Evolutionary conservation across 1,140 invertebrate species (phyloP).

Genomic region (Drosophila murphyi): DNA sequence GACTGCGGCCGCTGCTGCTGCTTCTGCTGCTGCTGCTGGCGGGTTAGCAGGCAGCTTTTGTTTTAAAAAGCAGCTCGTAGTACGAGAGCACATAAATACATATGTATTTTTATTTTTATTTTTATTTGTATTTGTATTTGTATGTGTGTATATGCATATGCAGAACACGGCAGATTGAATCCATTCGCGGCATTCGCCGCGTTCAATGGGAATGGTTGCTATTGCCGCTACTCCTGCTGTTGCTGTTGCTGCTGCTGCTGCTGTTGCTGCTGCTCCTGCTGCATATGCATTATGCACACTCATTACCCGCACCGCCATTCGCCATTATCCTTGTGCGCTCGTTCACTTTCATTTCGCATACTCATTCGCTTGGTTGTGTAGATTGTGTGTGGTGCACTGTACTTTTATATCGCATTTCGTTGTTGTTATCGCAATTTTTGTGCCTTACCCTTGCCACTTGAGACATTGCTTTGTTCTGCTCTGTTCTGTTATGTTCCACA

Average conservation of each 20-base stretch:
- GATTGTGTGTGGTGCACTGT: constrained; percentile 40
- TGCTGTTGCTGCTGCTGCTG: constrained; percentile 27
- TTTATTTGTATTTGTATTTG: constrained; percentile 22
- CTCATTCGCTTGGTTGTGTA: constrained; percentile 48
- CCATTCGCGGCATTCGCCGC: constrained; percentile 53
- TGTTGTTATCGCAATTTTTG: constrained; percentile 59
- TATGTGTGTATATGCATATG: constrained; percentile 22
- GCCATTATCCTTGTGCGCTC: constrained; percentile 80
- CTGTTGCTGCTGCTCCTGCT: constrained; percentile 40
- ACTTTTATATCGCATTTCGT: constrained; percentile 46
- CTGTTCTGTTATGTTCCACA: constrained; percentile 11
- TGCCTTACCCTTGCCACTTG: constrained; percentile 81
- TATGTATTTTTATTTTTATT: constrained; percentile 29
- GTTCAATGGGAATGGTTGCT: constrained; percentile 62
- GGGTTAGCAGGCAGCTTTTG: constrained; percentile 70
- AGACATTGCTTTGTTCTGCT: constrained; percentile 79
- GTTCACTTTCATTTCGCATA: constrained; percentile 81
- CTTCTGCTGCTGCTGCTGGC: constrained; percentile 39
- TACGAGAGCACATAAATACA: constrained; percentile 49
- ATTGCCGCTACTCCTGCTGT: constrained; percentile 24
- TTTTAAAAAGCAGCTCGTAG: constrained; percentile 64
- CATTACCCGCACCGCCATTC: constrained; percentile 61
- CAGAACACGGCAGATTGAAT: constrained; percentile 69
- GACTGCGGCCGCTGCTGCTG: constrained; percentile 31
- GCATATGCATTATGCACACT: constrained; percentile 80